Evolutionary conservation across 2,113 vertebrate genomes (phyloP).

Genomic region (Geococcyx californianus): DNA sequence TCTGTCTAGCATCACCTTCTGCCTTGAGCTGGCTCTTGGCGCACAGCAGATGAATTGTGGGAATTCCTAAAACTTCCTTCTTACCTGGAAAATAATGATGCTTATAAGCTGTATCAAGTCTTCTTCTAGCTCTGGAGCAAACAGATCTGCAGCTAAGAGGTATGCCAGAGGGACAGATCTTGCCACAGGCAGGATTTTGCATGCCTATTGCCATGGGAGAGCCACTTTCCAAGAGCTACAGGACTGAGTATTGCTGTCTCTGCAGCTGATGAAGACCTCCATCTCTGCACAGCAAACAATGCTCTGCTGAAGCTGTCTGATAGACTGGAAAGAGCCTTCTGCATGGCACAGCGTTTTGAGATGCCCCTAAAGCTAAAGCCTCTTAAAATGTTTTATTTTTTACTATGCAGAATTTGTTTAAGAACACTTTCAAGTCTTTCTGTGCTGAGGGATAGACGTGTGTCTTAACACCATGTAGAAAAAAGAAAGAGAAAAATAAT

Average conservation of each 20-base stretch:
- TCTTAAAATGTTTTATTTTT: background rate
- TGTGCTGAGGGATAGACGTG: background rate
- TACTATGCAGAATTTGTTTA: background rate
- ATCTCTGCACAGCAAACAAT: rapidly evolving
- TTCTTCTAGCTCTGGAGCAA: background rate
- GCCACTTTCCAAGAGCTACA: background rate
- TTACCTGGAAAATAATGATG: background rate
- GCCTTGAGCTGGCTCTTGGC: background rate
- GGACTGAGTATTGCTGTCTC: background rate
- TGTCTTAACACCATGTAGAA: background rate
- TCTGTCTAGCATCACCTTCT: background rate
- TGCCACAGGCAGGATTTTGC: background rate
- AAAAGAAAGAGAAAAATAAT: no score
- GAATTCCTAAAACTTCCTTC: background rate
- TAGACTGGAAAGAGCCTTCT: background rate
- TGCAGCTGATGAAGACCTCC: background rate
- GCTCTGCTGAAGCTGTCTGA: rapidly evolving
- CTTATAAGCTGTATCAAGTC: background rate
- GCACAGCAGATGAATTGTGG: background rate
- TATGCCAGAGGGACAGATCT: background rate
- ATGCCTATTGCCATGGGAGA: background rate
- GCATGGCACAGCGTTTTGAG: background rate
- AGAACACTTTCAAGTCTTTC: background rate
- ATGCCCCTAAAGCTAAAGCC: background rate
- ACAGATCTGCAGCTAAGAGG: background rate